phyloP scores from a whole-genome alignment of 2,797 vertebrate genomes.

The Bryconaethiops microstoma region DNA sequence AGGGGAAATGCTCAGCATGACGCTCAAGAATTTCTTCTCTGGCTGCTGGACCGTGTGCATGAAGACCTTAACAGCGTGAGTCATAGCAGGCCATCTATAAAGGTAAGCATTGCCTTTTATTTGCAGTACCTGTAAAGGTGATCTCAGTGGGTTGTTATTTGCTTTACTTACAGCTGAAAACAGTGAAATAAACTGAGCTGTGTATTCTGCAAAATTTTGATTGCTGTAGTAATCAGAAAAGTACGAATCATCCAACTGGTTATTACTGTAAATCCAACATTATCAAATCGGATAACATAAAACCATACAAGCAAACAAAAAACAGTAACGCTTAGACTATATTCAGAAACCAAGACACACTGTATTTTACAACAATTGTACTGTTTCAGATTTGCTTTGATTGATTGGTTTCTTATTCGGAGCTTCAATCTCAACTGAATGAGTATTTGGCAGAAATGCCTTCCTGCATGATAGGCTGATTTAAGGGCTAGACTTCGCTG shows the following conservation, averaged over 20 bases:
- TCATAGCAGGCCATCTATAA: constrained; percentile 80
- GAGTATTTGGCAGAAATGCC: constrained; percentile 41
- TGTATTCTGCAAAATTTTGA: neutral
- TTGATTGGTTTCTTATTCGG: neutral
- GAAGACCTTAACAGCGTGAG: constrained; percentile 90
- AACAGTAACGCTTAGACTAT: neutral
- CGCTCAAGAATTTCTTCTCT: constrained; percentile 98
- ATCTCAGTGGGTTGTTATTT: neutral
- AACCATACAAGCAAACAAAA: neutral
- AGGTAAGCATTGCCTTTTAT: constrained; percentile 73
- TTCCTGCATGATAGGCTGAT: constrained; percentile 28
- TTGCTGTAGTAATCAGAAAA: too few species aligned
- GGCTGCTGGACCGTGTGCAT: constrained; percentile 95
- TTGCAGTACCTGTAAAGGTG: neutral
- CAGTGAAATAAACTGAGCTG: neutral
- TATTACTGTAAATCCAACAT: neutral
- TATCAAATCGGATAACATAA: neutral
- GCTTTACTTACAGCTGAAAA: neutral
- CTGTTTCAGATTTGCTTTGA: constrained; percentile 9
- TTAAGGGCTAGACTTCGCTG: constrained; percentile 34
- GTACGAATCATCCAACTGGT: neutral
- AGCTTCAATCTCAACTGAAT: constrained; percentile 48
- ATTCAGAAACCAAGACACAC: neutral
- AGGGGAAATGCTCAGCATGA: constrained; percentile 95
- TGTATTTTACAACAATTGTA: constrained; percentile 8